Evolutionary conservation across 2,888 invertebrate species (phyloP).

Genomic region (Lepidochrysops patricia): DNA sequence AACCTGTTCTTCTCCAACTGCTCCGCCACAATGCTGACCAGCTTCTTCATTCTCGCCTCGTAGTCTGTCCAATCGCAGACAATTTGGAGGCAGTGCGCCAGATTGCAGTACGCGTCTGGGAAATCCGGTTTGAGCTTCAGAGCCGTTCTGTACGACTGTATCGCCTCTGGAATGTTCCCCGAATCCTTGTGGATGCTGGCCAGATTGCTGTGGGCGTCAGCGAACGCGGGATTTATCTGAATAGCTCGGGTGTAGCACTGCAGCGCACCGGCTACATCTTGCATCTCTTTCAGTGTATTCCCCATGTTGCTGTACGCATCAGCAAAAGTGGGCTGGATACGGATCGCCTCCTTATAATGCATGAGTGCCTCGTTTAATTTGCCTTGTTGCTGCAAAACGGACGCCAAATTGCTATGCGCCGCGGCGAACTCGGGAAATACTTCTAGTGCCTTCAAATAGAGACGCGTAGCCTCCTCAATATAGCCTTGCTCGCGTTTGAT

Average conservation of each 20-base stretch:
- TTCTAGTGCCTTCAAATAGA: constrained; percentile 93
- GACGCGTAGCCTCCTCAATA: constrained; percentile 97
- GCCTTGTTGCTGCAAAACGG: constrained; percentile 97
- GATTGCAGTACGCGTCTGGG: constrained; percentile 99
- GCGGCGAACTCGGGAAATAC: constrained; percentile 99
- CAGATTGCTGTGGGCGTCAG: constrained; percentile 98
- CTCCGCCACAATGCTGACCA: constrained; percentile 97
- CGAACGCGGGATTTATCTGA: constrained; percentile 99
- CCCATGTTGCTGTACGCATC: constrained; percentile 99
- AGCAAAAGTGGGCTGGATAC: constrained; percentile 99
- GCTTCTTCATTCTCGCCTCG: constrained; percentile 95
- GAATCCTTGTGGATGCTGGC: constrained; percentile 99
- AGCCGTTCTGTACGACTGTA: constrained; percentile 97
- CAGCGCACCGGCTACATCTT: constrained; percentile 96
- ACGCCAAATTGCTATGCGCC: constrained; percentile 98
- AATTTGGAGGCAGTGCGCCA: constrained; percentile 98
- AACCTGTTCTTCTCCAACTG: constrained; percentile 97
- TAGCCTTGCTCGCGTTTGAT: constrained; percentile 99
- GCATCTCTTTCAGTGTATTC: constrained; percentile 99
- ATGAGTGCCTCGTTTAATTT: constrained; percentile 97
- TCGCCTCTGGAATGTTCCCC: constrained; percentile 99
- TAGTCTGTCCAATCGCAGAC: constrained; percentile 99
- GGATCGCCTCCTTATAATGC: constrained; percentile 99
- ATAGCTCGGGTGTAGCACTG: constrained; percentile 99
- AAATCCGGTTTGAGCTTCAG: constrained; percentile 98